Percentiles rank a stretch among this genome's conserved stretches.
Evolutionary conservation across 2,113 vertebrate species (phyloP).

Genomic region (Micronisus gabar): DNA sequence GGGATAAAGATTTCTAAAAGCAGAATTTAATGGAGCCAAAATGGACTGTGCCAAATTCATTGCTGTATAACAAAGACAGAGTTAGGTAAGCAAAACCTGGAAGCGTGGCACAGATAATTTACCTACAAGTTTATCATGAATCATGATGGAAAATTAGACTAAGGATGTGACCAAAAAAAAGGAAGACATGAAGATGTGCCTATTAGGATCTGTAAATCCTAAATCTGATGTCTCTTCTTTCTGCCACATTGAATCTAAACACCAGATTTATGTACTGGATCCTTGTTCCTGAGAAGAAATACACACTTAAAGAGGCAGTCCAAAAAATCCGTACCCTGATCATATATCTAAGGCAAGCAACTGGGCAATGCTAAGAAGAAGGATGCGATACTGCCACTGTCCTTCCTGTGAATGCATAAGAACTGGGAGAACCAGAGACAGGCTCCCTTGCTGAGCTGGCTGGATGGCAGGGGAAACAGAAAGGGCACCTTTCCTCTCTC

Average conservation of each 20-base stretch:
- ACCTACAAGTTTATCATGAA: neutral
- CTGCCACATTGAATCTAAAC: neutral
- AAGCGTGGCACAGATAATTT: neutral
- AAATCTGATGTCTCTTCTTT: neutral
- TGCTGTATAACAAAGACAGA: neutral
- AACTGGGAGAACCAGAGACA: neutral
- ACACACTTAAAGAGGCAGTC: neutral
- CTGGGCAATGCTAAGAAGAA: neutral
- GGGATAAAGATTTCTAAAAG: neutral
- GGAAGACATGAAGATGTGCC: neutral
- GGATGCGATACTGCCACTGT: fast-evolving
- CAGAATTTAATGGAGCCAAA: neutral
- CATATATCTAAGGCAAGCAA: neutral
- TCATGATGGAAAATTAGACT: neutral
- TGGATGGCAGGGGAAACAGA: neutral
- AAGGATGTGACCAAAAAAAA: fast-evolving
- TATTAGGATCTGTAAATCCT: neutral
- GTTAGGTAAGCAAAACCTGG: neutral
- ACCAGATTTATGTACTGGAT: neutral
- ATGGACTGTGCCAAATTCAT: neutral
- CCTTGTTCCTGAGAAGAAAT: neutral
- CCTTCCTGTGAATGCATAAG: neutral
- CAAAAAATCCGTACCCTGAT: neutral
- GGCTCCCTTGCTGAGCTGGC: neutral
- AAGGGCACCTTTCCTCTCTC: neutral